Conservation (phyloP, 2,888 invertebrate species). For the Leptinotarsa peninsularis region DNA sequence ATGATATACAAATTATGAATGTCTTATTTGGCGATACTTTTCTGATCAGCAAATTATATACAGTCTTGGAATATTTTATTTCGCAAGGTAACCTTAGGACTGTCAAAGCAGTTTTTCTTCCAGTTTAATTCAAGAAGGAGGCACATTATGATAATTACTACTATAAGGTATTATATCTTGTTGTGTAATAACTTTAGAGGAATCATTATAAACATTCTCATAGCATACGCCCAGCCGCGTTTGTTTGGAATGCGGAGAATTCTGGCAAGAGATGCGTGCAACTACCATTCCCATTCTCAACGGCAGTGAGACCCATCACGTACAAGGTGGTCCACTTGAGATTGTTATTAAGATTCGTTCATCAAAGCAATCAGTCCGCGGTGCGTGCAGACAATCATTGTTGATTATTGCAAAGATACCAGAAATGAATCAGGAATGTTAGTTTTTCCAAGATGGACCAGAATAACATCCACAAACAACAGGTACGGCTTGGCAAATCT, state of each 20-base stretch:
- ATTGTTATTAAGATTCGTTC: neutral
- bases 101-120: neutral
- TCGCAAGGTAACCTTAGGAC: too few species aligned
- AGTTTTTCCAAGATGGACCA: too few species aligned
- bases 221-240: neutral
- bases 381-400: neutral
- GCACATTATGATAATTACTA: neutral
- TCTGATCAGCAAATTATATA: too few species aligned
- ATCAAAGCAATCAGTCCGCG: neutral
- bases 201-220: slow-evolving; percentile 1
- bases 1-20: too few species aligned
- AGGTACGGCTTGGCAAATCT: too few species aligned
- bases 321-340: neutral
- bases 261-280: neutral
- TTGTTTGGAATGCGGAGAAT: neutral
- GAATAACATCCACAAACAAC: too few species aligned
- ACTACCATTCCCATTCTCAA: neutral
- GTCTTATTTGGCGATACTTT: too few species aligned
- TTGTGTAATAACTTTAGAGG: neutral
- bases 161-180: neutral
- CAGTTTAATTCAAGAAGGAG: neutral
- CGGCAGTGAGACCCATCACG: neutral
- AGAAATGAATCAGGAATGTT: too few species aligned
- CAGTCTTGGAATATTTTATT: too few species aligned
- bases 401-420: too few species aligned